Conservation (phyloP, 2,888 invertebrate species). For the Blastobasis adustella region DNA sequence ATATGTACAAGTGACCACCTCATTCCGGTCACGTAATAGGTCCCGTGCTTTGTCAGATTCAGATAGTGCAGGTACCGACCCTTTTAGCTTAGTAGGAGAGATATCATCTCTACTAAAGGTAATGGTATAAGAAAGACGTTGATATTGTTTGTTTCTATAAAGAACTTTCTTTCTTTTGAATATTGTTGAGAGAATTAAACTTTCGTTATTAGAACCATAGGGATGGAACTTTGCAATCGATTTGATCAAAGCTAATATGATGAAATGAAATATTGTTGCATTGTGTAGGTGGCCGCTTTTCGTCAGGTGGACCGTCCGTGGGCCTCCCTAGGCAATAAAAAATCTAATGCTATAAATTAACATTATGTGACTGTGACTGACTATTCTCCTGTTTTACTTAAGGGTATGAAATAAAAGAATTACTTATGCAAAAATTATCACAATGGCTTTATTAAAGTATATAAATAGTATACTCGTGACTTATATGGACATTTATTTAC, state of each 20-base stretch:
- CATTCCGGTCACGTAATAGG: slow-evolving; percentile 54
- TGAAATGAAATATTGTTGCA: background rate
- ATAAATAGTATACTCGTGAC: slow-evolving; percentile 75
- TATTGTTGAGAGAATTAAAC: too few relatives aligned
- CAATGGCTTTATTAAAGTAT: slow-evolving; percentile 75
- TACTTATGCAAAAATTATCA: slow-evolving; percentile 69
- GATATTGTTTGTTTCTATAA: background rate
- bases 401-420: slow-evolving; percentile 34
- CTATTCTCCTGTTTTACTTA: too few relatives aligned
- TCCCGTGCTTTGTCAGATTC: slow-evolving; percentile 52
- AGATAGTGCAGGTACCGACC: slow-evolving; percentile 35
- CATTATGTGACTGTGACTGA: too few relatives aligned
- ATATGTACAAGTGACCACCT: slow-evolving; percentile 40
- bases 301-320: background rate
- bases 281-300: background rate
- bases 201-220: too few relatives aligned
- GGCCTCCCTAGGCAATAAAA: background rate
- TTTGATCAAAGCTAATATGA: background rate
- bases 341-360: too few relatives aligned
- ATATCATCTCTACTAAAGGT: background rate
- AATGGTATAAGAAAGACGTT: background rate
- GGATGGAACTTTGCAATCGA: too few relatives aligned
- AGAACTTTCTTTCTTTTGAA: background rate
- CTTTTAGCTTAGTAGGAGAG: slow-evolving; percentile 19
- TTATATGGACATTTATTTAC: slow-evolving; percentile 72